Evolutionary conservation across 2,797 vertebrate genomes (phyloP).

Genomic region (Malacoctenus gilli): DNA sequence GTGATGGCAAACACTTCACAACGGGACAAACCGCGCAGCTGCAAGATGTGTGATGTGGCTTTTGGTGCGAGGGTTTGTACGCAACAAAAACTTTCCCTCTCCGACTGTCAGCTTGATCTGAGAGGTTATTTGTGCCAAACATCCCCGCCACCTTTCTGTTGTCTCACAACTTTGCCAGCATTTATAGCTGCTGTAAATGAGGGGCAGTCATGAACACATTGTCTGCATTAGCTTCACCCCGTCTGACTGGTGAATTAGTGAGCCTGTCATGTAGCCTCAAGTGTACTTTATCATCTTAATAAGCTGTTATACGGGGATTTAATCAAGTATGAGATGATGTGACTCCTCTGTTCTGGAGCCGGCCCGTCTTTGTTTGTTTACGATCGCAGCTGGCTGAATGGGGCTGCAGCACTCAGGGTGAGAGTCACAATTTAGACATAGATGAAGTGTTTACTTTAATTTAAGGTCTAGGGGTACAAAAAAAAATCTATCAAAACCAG

Average conservation of each 20-base stretch:
- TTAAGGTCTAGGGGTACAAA: too few species aligned
- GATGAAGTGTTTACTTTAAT: too few species aligned
- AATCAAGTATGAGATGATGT: slow-evolving; percentile 1
- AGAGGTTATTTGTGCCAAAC: background rate
- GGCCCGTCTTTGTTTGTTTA: too few species aligned
- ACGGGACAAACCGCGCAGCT: too few species aligned
- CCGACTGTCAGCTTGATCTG: slow-evolving; percentile 6
- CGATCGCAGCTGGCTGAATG: too few species aligned
- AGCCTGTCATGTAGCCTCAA: background rate
- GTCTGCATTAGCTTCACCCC: background rate
- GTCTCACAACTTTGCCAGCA: background rate
- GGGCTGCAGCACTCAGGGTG: too few species aligned
- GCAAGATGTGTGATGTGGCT: too few species aligned
- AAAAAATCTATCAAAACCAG: too few species aligned
- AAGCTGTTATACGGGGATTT: background rate
- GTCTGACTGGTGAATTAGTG: background rate
- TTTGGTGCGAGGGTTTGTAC: too few species aligned
- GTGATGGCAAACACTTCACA: too few species aligned
- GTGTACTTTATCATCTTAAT: background rate
- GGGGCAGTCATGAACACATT: background rate
- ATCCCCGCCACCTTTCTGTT: background rate
- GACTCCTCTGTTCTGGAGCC: background rate
- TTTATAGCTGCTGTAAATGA: background rate
- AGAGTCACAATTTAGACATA: too few species aligned
- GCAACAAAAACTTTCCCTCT: too few species aligned